Percentiles rank a stretch among this genome's conserved stretches.
Conservation (phyloP, 2,888 invertebrate genomes). For the Cataglyphis albicans region DNA sequence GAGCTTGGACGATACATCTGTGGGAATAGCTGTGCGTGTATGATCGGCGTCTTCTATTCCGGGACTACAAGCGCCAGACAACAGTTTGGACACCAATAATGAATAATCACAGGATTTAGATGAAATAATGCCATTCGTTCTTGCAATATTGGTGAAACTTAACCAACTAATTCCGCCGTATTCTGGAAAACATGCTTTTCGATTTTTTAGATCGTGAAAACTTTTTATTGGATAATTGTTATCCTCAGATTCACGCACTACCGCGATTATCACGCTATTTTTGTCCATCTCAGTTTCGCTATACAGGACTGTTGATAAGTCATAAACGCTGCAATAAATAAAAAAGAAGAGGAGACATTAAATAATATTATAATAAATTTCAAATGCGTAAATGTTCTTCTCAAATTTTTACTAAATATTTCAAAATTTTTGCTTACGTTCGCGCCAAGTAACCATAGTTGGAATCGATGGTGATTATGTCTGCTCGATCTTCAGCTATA, state of each 20-base stretch:
- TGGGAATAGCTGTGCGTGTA: constrained; percentile 41
- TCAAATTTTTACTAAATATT: neutral
- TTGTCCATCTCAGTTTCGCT: constrained; percentile 87
- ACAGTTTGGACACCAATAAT: constrained; percentile 87
- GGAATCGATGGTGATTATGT: constrained; percentile 89
- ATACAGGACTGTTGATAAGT: constrained; percentile 88
- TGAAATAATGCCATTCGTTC: constrained; percentile 86
- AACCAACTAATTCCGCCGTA: constrained; percentile 90
- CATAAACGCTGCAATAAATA: constrained; percentile 87
- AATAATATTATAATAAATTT: constrained; percentile 14
- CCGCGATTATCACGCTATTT: constrained; percentile 87
- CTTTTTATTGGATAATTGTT: constrained; percentile 82
- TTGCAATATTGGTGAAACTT: constrained; percentile 88
- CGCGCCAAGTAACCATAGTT: constrained; percentile 89
- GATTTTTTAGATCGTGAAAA: constrained; percentile 87
- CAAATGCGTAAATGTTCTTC: neutral
- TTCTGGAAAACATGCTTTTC: constrained; percentile 89
- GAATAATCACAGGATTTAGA: constrained; percentile 88
- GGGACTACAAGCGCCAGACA: constrained; percentile 88
- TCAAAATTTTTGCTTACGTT: constrained; percentile 86
- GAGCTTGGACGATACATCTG: constrained; percentile 53
- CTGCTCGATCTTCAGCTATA: constrained; percentile 87
- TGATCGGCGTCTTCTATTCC: constrained; percentile 87
- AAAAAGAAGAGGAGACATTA: neutral
- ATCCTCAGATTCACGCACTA: constrained; percentile 86